Percentiles rank a stretch among this genome's conserved stretches.
Evolutionary conservation across 2,113 vertebrate species (phyloP).

Genomic region (Phrynosoma platyrhinos): DNA sequence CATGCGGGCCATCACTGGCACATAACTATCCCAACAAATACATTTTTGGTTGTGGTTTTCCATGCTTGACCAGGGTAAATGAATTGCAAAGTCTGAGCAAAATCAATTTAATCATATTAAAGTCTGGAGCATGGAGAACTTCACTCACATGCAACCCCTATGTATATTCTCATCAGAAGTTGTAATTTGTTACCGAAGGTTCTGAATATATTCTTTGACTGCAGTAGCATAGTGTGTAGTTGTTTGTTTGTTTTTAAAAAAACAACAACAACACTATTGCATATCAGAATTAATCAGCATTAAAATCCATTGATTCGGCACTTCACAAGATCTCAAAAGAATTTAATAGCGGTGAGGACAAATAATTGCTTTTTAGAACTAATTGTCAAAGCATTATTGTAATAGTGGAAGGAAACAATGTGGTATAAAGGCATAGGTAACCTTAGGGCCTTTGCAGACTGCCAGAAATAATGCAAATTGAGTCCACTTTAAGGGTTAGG

Average conservation of each 20-base stretch:
- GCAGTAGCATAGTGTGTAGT: background rate
- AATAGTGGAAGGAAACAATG: conserved; percentile 47
- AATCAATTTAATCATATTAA: background rate
- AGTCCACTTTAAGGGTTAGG: no score
- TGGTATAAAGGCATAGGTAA: conserved; percentile 42
- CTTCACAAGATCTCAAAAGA: conserved; percentile 58
- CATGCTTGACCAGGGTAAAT: background rate
- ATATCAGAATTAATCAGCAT: conserved; percentile 39
- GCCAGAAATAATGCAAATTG: no score
- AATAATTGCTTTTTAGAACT: conserved; percentile 56
- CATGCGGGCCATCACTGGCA: no score
- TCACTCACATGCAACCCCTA: background rate
- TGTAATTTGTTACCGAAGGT: conserved; percentile 4
- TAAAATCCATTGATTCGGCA: conserved; percentile 60
- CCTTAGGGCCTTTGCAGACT: background rate
- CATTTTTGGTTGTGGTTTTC: conserved; percentile 36
- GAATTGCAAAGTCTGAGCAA: background rate
- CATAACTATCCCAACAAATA: conserved; percentile 24
- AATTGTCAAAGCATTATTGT: conserved; percentile 40
- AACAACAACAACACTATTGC: background rate
- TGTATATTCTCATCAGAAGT: background rate
- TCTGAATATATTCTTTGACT: conserved; percentile 8
- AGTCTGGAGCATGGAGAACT: background rate
- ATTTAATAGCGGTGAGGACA: conserved; percentile 50
- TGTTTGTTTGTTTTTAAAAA: background rate